phyloP scores from a whole-genome alignment of 1,140 invertebrate genomes.

The Drosophila novamexicana region DNA sequence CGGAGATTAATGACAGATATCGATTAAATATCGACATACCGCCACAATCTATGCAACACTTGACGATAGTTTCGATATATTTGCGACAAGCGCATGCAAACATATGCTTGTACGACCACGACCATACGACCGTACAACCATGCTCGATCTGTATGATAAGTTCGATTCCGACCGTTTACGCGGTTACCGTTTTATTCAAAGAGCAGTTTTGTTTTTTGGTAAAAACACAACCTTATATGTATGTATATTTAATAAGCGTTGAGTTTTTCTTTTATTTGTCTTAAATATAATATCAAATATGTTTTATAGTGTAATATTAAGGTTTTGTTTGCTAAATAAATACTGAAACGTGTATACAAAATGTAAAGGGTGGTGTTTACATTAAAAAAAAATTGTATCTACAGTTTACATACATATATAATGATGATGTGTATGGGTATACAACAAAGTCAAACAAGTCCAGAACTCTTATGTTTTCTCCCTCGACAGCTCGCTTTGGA shows the following conservation, averaged over 20 bases:
- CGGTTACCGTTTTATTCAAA: constrained; percentile 21
- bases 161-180: constrained; percentile 11
- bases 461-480: constrained; percentile 41
- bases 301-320: constrained; percentile 46
- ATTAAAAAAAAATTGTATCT: constrained; percentile 59
- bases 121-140: constrained; percentile 5
- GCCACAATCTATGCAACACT: constrained; percentile 8
- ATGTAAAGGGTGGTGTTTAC: constrained; percentile 50
- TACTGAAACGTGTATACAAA: constrained; percentile 79
- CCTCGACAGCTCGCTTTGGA: constrained; percentile 42
- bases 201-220: constrained; percentile 48
- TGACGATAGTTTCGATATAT: constrained; percentile 11
- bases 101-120: not conserved
- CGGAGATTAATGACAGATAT: constrained; percentile 18
- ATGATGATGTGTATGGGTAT: constrained; percentile 61
- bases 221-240: constrained; percentile 69
- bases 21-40: constrained; percentile 27
- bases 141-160: constrained; percentile 23
- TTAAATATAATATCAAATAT: constrained; percentile 74
- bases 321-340: constrained; percentile 71
- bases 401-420: constrained; percentile 60
- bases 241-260: constrained; percentile 76
- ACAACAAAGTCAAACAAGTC: constrained; percentile 54
- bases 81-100: not conserved
- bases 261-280: constrained; percentile 77